phyloP scores from a whole-genome alignment of 2,888 invertebrate species.

The Ellobium chinense region DNA sequence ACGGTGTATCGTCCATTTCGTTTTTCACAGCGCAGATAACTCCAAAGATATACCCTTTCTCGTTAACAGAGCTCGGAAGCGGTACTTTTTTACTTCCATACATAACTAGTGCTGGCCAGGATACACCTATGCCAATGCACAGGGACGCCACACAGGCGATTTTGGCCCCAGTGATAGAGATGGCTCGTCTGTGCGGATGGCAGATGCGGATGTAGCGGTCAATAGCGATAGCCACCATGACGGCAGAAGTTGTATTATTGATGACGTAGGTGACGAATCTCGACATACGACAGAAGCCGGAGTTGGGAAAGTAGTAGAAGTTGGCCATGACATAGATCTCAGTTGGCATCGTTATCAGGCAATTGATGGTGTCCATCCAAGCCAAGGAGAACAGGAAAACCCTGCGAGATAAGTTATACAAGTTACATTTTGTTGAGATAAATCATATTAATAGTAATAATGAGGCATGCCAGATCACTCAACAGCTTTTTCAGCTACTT shows the following conservation, averaged over 20 bases:
- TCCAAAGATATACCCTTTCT: slow-evolving; percentile 15
- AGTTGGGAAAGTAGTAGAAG: slow-evolving; percentile 53
- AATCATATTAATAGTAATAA: no score
- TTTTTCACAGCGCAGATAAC: slow-evolving; percentile 51
- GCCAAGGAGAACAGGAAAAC: slow-evolving; percentile 50
- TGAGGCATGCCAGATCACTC: no score
- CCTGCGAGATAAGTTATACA: no score
- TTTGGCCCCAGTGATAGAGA: slow-evolving; percentile 47
- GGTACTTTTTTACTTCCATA: slow-evolving; percentile 51
- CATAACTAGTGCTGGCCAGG: slow-evolving; percentile 55
- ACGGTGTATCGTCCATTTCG: slow-evolving; percentile 47
- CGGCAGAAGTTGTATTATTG: slow-evolving; percentile 53
- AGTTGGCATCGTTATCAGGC: slow-evolving; percentile 55
- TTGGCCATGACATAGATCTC: slow-evolving; percentile 53
- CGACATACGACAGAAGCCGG: slow-evolving; percentile 50
- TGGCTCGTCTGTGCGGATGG: slow-evolving; percentile 46
- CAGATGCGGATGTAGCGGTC: slow-evolving; percentile 58
- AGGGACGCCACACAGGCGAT: slow-evolving; percentile 49
- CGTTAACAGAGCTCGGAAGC: background rate
- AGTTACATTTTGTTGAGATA: no score
- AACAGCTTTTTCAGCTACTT: no score
- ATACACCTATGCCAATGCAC: slow-evolving; percentile 51
- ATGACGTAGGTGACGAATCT: slow-evolving; percentile 54
- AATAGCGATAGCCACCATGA: slow-evolving; percentile 53
- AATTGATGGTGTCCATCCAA: slow-evolving; percentile 51